Conservation (phyloP, 2,113 vertebrate genomes). For the Phycodurus eques region DNA sequence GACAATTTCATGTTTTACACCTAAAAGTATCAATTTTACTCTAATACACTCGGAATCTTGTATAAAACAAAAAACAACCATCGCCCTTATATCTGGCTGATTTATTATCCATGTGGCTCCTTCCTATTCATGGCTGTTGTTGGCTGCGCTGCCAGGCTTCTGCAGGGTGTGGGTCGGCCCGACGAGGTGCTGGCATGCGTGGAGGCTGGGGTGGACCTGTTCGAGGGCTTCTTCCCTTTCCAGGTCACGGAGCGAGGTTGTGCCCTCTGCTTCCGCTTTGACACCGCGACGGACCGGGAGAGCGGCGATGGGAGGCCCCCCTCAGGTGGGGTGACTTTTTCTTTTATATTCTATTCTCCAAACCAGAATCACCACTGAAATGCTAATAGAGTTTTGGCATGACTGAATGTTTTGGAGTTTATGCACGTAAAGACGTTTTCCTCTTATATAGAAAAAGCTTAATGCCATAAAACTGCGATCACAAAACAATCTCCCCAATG, state of each 20-base stretch:
- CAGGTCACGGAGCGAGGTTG: constrained; percentile 89
- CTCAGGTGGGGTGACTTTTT: constrained; percentile 44
- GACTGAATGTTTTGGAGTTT: too few species aligned
- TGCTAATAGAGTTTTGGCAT: too few species aligned
- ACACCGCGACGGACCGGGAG: constrained; percentile 76
- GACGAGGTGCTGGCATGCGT: constrained; percentile 88
- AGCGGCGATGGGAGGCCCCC: constrained; percentile 74
- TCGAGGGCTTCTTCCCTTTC: constrained; percentile 94
- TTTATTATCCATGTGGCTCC: neutral
- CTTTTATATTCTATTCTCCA: neutral
- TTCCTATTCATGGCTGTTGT: neutral
- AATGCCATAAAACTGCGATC: too few species aligned
- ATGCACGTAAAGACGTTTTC: too few species aligned
- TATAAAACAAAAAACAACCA: too few species aligned
- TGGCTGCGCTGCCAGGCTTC: constrained; percentile 70
- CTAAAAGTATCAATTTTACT: too few species aligned
- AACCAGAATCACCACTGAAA: neutral
- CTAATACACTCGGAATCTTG: too few species aligned
- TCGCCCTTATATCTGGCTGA: neutral
- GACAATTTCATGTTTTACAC: too few species aligned
- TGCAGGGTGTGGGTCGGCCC: constrained; percentile 86
- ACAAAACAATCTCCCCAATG: too few species aligned
- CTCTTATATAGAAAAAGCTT: too few species aligned
- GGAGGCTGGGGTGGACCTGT: constrained; percentile 90
- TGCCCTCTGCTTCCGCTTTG: constrained; percentile 83